Percentiles rank a stretch among this genome's conserved stretches.
These are phyloP conservation scores for Porites evermanni DNA, from an alignment of 92 coral and sea anemone species.

Conservation along the genomic window DNA sequence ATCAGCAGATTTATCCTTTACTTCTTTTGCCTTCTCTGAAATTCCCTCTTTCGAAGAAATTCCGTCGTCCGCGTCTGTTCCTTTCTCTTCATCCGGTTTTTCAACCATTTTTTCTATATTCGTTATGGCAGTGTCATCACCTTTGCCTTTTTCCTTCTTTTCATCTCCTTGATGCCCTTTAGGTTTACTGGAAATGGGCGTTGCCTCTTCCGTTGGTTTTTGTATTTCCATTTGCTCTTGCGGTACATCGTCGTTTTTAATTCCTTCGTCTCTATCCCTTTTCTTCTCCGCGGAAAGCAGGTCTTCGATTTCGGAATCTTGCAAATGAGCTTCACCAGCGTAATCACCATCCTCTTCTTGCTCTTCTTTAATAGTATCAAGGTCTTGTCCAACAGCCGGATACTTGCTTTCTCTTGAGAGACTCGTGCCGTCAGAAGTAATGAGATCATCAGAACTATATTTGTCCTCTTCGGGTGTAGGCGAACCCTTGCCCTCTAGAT, in stretches of 20 bases:
- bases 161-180: slow-evolving; percentile 1
- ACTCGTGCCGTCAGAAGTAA: neutral
- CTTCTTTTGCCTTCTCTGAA: neutral
- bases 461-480: neutral
- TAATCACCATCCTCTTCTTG: neutral
- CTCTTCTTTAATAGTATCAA: neutral
- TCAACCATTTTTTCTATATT: neutral
- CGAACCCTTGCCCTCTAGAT: neutral
- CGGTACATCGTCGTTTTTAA: neutral
- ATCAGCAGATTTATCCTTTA: neutral
- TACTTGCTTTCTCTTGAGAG: neutral
- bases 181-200: neutral
- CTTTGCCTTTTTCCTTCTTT: neutral
- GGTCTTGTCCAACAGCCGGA: neutral
- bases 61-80: neutral
- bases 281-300: neutral
- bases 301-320: neutral
- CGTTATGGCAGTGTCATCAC: neutral
- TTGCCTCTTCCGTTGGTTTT: neutral
- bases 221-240: neutral
- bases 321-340: neutral
- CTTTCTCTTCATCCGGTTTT: neutral
- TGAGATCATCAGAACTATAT: neutral
- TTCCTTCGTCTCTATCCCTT: neutral
- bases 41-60: neutral